Evolutionary conservation across 2,113 vertebrate species (phyloP).

Genomic region (Microcebus ravelobensis): DNA sequence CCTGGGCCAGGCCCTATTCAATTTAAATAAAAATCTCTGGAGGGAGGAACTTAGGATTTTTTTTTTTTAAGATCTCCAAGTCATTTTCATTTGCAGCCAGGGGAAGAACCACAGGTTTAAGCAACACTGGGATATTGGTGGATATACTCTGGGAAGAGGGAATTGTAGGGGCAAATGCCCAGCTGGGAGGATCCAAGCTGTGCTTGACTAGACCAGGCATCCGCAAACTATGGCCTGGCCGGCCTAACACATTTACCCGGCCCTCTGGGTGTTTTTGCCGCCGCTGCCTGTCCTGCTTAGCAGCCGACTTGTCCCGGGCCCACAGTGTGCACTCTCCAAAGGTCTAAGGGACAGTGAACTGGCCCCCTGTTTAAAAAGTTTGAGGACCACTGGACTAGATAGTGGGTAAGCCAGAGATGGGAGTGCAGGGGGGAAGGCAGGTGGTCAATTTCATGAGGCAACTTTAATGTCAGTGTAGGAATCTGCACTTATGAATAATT

Average conservation of each 20-base stretch:
- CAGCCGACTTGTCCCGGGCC: too few species aligned
- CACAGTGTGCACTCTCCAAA: too few species aligned
- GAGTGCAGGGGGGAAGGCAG: background rate
- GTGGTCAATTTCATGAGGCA: background rate
- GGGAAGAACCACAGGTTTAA: background rate
- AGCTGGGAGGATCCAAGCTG: background rate
- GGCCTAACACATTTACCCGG: too few species aligned
- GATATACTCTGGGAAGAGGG: background rate
- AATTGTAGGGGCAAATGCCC: background rate
- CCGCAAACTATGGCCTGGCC: too few species aligned
- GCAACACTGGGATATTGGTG: background rate
- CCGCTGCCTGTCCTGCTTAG: too few species aligned
- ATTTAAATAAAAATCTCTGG: background rate
- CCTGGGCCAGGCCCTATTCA: background rate
- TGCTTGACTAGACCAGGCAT: background rate
- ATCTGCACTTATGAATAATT: background rate
- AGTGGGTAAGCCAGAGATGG: background rate
- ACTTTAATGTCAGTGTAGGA: background rate
- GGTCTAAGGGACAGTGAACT: too few species aligned
- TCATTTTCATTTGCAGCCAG: background rate
- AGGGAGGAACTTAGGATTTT: background rate
- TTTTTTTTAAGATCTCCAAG: background rate
- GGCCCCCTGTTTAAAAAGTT: too few species aligned
- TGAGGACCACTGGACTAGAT: too few species aligned
- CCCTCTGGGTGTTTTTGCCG: too few species aligned